Evolutionary conservation across 2,888 invertebrate species (phyloP).

Genomic region (Dusona sp.): DNA sequence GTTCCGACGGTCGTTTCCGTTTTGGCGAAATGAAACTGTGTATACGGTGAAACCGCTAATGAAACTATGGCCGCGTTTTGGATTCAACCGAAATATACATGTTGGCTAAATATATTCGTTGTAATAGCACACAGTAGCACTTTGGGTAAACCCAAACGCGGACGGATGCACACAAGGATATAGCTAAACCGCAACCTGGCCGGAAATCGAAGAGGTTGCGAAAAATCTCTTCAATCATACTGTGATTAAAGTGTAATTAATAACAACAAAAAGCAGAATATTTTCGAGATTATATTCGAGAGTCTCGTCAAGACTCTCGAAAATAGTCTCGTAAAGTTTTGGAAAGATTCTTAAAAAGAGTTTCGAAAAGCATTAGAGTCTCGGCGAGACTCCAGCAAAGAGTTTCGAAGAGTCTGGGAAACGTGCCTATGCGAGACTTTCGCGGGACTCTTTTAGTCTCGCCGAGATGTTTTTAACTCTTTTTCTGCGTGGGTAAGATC

Average conservation of each 20-base stretch:
- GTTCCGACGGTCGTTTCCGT: conserved; percentile 57
- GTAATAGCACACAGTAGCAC: conserved; percentile 17
- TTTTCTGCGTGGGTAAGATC: no score
- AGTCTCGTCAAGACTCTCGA: no score
- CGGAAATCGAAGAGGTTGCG: conserved; percentile 31
- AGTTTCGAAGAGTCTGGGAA: no score
- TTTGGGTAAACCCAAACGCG: conserved; percentile 22
- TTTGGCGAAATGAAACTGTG: conserved; percentile 31
- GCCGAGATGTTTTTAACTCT: no score
- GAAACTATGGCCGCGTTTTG: conserved; percentile 59
- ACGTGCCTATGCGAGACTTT: no score
- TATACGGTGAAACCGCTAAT: conserved; percentile 57
- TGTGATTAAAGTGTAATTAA: not conserved
- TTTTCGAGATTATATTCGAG: no score
- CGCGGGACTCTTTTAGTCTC: no score
- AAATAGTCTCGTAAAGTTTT: no score
- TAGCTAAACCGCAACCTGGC: conserved; percentile 45
- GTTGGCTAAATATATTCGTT: not conserved
- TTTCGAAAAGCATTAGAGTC: no score
- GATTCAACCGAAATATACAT: conserved; percentile 39
- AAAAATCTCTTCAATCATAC: not conserved
- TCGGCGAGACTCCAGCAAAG: no score
- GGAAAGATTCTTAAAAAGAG: no score
- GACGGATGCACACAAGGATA: not conserved
- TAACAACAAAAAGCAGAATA: not conserved